Base-by-base conservation (phyloP, 1,140 invertebrate species). In the Popillia japonica region DNA sequence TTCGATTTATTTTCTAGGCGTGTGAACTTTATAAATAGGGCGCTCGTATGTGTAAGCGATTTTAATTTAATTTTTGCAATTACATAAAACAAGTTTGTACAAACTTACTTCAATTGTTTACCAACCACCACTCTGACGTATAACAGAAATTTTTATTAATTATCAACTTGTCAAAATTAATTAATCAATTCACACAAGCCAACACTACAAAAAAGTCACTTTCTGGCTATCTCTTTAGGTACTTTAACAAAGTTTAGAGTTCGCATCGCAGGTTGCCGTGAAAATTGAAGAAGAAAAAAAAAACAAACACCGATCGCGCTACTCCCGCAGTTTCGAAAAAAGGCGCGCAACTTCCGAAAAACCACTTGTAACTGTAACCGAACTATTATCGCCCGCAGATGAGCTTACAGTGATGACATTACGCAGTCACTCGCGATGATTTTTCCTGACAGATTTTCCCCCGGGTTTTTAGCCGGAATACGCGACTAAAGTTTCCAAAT, bases 321-420 rank as follows among this genome's bases (percentile, higher is more conserved):
- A n/a, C 44, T 48, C 44, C 11, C 8, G 11, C 4, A 10, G 44
- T 22, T 64, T 64, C 61, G 61, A 64, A 64, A 64, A 64, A 64
- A 64, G 61, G 61, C 61, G 61, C 61, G 61, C 17, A 64, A 64
- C 61, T 17, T 64, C 61, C 61, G 61, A 64, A 64, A 64, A 64
- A 64, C 61, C 61, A 64, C 61, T 64, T 64, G 61, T 64, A 64
- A 64, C 61, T 64, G 17, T 17, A 64, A 64, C 61, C 22, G 17
- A 64, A n/a, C n/a, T n/a, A n/a, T n/a, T n/a, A n/a, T n/a, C n/a
- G n/a, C n/a, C n/a, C 17, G 61, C 20, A 17, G 20, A n/a, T n/a
- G 17, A 64, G 23, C 61, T 64, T 20, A 11, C 17, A 9, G n/a
- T n/a, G n/a, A n/a, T n/a, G n/a, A n/a, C n/a, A n/a, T 23, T 6